Percentiles rank a stretch among this genome's conserved stretches.
phyloP scores from a whole-genome alignment of 2,113 vertebrate species.

The Notiomystis cincta region DNA sequence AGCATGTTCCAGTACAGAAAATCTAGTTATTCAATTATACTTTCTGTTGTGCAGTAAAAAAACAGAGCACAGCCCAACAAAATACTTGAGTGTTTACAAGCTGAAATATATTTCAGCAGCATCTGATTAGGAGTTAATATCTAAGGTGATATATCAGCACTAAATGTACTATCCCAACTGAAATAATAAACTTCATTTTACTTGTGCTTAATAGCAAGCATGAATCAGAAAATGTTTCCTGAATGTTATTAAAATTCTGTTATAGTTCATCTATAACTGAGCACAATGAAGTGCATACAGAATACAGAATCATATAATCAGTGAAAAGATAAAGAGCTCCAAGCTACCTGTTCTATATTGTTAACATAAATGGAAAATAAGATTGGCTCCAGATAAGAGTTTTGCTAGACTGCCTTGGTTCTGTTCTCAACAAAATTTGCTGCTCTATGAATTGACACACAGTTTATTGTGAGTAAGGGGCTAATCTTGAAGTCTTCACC shows the following conservation, averaged over 20 bases:
- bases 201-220: constrained; percentile 16
- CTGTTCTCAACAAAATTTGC: not conserved
- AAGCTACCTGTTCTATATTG: not conserved
- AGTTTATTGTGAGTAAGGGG: not conserved
- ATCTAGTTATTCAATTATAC: not conserved
- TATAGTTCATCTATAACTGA: constrained; percentile 37
- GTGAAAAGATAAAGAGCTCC: constrained; percentile 27
- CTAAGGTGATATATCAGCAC: not conserved
- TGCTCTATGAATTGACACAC: not conserved
- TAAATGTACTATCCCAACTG: not conserved
- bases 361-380: constrained; percentile 41
- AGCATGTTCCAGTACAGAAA: not conserved
- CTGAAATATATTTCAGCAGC: not conserved
- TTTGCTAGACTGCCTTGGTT: not conserved
- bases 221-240: constrained; percentile 33
- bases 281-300: constrained; percentile 9
- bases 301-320: constrained; percentile 4
- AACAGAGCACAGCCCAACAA: not conserved
- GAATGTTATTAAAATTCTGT: constrained; percentile 43
- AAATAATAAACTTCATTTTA: constrained; percentile 45
- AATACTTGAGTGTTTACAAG: not conserved
- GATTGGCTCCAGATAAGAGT: constrained; percentile 4
- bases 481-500: not conserved
- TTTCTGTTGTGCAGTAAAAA: not conserved
- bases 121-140: constrained; percentile 34